Conservation (phyloP, 2,888 invertebrate genomes). For the Magallana nippona region DNA sequence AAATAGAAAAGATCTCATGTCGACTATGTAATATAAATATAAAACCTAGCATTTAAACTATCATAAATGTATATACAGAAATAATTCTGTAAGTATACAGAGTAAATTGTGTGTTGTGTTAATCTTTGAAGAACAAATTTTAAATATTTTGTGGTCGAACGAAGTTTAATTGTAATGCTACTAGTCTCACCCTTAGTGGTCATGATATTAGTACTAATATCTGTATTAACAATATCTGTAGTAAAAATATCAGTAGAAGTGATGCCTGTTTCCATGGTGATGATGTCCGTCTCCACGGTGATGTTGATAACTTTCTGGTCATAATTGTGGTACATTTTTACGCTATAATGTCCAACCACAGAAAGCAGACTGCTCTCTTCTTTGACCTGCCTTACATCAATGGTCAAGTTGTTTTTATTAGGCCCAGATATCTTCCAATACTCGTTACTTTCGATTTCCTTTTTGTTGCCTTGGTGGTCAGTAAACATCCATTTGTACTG, state of each 20-base stretch:
- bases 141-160: too few relatives aligned
- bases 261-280: background rate
- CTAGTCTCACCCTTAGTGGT: too few relatives aligned
- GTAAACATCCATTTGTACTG: constrained; percentile 31
- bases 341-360: background rate
- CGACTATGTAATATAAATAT: too few relatives aligned
- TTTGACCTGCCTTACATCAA: background rate
- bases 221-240: background rate
- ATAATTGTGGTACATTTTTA: constrained; percentile 22
- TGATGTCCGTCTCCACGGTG: background rate
- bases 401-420: background rate
- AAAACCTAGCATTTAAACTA: too few relatives aligned
- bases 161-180: too few relatives aligned
- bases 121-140: too few relatives aligned
- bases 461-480: background rate
- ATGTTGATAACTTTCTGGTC: background rate
- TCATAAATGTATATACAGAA: too few relatives aligned
- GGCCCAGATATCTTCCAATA: constrained; percentile 4
- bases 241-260: background rate
- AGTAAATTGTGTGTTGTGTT: too few relatives aligned
- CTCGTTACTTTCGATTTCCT: background rate
- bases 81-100: too few relatives aligned
- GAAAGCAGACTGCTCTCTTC: background rate
- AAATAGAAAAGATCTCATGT: too few relatives aligned
- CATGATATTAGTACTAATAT: too few relatives aligned